Percentiles rank a stretch among this genome's conserved stretches.
Conservation (phyloP, 37 sponge, comb jelly and placozoan species). For the Cliona cf. orientalis region DNA sequence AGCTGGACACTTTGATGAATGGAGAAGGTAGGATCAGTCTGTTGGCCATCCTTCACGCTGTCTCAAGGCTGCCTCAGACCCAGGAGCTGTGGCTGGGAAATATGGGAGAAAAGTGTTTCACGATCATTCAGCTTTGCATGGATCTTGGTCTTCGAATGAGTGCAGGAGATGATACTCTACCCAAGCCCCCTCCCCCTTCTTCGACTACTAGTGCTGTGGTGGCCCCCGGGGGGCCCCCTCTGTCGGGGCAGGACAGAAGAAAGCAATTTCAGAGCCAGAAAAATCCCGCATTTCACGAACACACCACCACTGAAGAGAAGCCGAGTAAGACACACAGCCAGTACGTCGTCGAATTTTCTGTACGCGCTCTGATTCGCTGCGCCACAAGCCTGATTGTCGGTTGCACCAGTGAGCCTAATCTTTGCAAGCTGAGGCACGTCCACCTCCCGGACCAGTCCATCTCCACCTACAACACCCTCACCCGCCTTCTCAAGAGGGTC, state of each 20-base stretch:
- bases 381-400: slow-evolving; percentile 21
- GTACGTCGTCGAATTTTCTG: slow-evolving; percentile 25
- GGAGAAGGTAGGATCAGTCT: slow-evolving; percentile 72
- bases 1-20: slow-evolving; percentile 40
- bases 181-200: neutral
- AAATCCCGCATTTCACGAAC: neutral
- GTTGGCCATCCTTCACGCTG: slow-evolving; percentile 63
- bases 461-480: slow-evolving; percentile 20
- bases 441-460: slow-evolving; percentile 1
- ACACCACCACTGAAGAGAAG: neutral
- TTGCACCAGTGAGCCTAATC: slow-evolving; percentile 17
- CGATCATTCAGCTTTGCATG: slow-evolving; percentile 69
- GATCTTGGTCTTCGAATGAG: slow-evolving; percentile 42
- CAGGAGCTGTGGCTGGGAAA: slow-evolving; percentile 41
- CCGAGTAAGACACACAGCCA: slow-evolving; percentile 14
- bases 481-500: slow-evolving; percentile 34
- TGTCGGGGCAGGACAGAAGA: neutral
- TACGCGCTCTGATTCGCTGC: slow-evolving; percentile 49
- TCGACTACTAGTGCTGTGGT: neutral
- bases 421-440: slow-evolving; percentile 21
- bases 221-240: neutral
- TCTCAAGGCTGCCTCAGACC: slow-evolving; percentile 42
- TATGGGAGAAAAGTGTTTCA: slow-evolving; percentile 52
- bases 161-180: neutral
- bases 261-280: slow-evolving; percentile 20